Percentiles rank a stretch among this genome's conserved stretches.
phyloP scores from a whole-genome alignment of 2,797 vertebrate genomes.

The Mastacembelus armatus region DNA sequence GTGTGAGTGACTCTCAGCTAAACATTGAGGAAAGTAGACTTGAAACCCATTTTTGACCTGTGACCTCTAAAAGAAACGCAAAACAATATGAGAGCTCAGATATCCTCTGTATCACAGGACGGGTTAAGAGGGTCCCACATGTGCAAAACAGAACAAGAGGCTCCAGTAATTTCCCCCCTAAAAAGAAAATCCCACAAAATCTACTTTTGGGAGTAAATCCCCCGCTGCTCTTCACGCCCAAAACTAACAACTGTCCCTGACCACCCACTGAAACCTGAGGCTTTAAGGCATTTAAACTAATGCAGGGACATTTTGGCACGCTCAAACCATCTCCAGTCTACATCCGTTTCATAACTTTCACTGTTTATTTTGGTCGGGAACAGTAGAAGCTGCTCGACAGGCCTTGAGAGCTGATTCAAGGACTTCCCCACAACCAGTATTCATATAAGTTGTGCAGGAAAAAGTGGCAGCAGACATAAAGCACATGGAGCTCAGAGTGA shows the following conservation, averaged over 20 bases:
- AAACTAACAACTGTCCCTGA: conserved; percentile 68
- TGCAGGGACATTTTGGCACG: conserved; percentile 10
- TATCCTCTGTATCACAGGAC: not conserved
- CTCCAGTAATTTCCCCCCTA: conserved; percentile 42
- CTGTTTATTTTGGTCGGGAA: not conserved
- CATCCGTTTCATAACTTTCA: conserved; percentile 27
- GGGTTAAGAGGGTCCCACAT: conserved; percentile 50
- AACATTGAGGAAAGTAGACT: conserved; percentile 1
- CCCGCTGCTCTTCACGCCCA: conserved; percentile 69
- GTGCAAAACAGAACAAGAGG: conserved; percentile 41
- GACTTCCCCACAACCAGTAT: conserved; percentile 13
- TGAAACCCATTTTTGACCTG: not conserved
- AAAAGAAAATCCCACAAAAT: conserved; percentile 74
- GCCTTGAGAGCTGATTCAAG: conserved; percentile 12
- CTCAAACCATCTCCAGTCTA: conserved; percentile 7
- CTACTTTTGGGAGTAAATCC: conserved; percentile 72
- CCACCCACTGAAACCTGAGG: conserved; percentile 52
- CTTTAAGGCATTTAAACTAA: conserved; percentile 45
- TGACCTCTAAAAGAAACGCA: conserved; percentile 11
- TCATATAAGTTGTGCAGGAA: conserved; percentile 3
- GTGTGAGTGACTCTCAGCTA: not conserved
- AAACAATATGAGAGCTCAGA: conserved; percentile 17
- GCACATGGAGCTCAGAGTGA: conserved; percentile 37
- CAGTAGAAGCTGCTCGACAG: not conserved
- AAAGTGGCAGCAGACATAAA: conserved; percentile 24